phyloP scores from a whole-genome alignment of 1,140 invertebrate species.

The Glossosoma conforme region DNA sequence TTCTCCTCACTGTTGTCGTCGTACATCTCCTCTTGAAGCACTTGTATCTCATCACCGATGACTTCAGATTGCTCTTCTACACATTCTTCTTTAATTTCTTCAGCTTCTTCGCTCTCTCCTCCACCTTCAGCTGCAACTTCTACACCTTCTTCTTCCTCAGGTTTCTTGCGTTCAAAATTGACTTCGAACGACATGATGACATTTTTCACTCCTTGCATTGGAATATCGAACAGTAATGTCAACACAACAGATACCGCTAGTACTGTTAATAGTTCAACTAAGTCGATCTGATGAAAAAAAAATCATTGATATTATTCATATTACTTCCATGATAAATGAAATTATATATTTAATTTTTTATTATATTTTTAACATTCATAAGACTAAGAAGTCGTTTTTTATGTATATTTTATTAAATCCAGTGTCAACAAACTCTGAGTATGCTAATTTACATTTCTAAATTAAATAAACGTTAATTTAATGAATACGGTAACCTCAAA shows the following conservation, averaged over 20 bases:
- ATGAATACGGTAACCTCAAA: neutral
- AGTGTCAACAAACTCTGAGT: no score
- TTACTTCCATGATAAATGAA: no score
- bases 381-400: no score
- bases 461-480: constrained; percentile 9
- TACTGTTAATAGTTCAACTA: constrained; percentile 40
- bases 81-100: no score
- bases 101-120: constrained; percentile 11
- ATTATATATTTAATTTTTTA: no score
- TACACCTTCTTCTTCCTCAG: constrained; percentile 20
- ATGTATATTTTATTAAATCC: no score
- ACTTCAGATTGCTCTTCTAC: constrained; percentile 27
- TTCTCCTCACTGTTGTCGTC: constrained; percentile 32
- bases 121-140: constrained; percentile 33
- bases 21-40: constrained; percentile 42
- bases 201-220: constrained; percentile 64
- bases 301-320: no score
- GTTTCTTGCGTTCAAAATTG: constrained; percentile 21
- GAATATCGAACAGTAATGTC: constrained; percentile 61
- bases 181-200: constrained; percentile 36
- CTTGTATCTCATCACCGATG: constrained; percentile 39
- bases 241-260: constrained; percentile 54
- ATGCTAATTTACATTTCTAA: no score
- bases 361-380: no score
- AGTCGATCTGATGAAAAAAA: constrained; percentile 40